phyloP scores from a whole-genome alignment of 2,888 invertebrate species.

The Troides aeacus region DNA sequence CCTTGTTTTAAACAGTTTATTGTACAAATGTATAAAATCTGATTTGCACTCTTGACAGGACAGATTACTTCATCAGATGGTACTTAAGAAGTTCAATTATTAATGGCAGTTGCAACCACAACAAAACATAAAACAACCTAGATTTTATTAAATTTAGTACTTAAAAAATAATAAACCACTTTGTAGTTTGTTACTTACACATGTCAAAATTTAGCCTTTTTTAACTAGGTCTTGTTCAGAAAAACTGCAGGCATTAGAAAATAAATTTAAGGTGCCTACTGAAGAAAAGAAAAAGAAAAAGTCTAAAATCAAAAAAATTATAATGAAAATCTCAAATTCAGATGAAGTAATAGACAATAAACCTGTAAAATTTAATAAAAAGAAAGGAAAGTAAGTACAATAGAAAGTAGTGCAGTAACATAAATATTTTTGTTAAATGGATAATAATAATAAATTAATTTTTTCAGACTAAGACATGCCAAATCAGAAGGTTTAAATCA shows the following conservation, averaged over 20 bases:
- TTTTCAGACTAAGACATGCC: conserved; percentile 67
- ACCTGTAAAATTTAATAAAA: conserved; percentile 65
- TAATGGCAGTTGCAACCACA: not conserved
- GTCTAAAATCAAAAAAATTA: conserved; percentile 64
- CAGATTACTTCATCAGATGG: not conserved
- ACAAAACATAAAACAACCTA: not conserved
- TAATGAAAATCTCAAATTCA: conserved; percentile 67
- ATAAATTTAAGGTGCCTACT: conserved; percentile 61
- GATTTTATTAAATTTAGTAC: not conserved
- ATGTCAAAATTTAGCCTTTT: not conserved
- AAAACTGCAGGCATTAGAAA: conserved; percentile 79
- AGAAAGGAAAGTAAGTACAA: conserved; percentile 72
- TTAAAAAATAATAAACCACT: not conserved
- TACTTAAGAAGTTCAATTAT: not conserved
- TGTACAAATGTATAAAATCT: not conserved
- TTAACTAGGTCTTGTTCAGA: conserved; percentile 82
- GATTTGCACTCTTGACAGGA: not conserved
- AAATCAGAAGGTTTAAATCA: conserved; percentile 63
- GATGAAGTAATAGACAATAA: conserved; percentile 65
- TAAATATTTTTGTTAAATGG: not conserved
- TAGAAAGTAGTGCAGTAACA: not conserved
- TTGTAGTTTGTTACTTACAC: too few species aligned
- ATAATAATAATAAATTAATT: not conserved
- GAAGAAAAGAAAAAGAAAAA: conserved; percentile 75
- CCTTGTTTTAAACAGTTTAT: too few species aligned